Conservation (phyloP, 2,888 invertebrate genomes). For the Ariolimax columbianus region DNA sequence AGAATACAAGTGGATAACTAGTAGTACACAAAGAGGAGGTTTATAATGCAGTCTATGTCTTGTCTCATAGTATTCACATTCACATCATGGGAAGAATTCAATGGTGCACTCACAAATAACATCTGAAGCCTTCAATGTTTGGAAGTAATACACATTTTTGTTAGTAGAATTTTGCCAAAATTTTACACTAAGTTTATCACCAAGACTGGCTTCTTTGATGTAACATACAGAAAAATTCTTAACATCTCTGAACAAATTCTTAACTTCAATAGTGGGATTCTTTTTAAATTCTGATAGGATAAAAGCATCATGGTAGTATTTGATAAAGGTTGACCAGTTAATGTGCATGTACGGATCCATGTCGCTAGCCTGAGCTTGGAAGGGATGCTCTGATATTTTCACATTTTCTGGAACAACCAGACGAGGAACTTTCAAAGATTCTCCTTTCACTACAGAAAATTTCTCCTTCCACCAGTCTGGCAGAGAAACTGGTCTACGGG, state of each 20-base stretch:
- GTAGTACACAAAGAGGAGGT: no score
- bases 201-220: constrained; percentile 30
- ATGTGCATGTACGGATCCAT: constrained; percentile 42
- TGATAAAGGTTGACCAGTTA: constrained; percentile 51
- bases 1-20: no score
- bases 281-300: constrained; percentile 9
- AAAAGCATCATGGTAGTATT: constrained; percentile 47
- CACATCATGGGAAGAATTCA: constrained; percentile 15
- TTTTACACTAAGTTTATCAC: constrained; percentile 19
- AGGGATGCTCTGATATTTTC: not conserved
- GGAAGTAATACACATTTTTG: constrained; percentile 16
- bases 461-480: constrained; percentile 54
- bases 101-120: constrained; percentile 29
- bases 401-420: constrained; percentile 23
- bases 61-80: no score
- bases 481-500: constrained; percentile 1
- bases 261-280: not conserved
- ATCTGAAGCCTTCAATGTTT: constrained; percentile 9
- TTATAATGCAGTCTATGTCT: no score
- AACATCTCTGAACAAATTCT: constrained; percentile 8
- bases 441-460: constrained; percentile 11
- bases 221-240: constrained; percentile 14
- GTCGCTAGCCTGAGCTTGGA: constrained; percentile 38
- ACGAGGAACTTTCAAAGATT: constrained; percentile 14
- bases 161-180: not conserved